phyloP scores from a whole-genome alignment of 1,140 invertebrate genomes.

The Drosophila lacertosa region DNA sequence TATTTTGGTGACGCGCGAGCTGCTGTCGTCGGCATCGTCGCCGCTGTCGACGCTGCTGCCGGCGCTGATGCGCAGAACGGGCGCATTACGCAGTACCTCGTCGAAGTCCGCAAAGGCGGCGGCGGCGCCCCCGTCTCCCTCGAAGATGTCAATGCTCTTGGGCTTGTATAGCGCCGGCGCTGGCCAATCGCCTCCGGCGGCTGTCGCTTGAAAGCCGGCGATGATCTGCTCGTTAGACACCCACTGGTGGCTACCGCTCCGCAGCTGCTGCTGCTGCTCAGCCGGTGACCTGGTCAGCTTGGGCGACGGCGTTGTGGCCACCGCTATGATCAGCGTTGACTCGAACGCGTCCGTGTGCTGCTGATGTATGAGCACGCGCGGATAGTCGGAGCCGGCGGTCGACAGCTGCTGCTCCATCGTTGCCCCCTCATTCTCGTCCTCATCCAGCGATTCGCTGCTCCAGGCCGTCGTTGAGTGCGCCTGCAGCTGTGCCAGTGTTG shows the following conservation, averaged over 20 bases:
- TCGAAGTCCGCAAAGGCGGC: slow-evolving; percentile 80
- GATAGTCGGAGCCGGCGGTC: slow-evolving; percentile 45
- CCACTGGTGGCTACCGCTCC: slow-evolving; percentile 40
- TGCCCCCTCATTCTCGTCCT: slow-evolving; percentile 57
- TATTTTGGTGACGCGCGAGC: slow-evolving; percentile 67
- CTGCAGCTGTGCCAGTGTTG: slow-evolving; percentile 54
- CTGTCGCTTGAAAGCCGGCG: slow-evolving; percentile 50
- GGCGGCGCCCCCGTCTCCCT: slow-evolving; percentile 38
- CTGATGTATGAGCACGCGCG: slow-evolving; percentile 78
- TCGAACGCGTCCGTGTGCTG: slow-evolving; percentile 75
- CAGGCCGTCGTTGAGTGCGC: slow-evolving; percentile 53
- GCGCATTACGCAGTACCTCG: slow-evolving; percentile 72
- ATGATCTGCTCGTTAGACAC: slow-evolving; percentile 71
- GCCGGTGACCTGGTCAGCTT: not conserved
- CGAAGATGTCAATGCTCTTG: slow-evolving; percentile 83
- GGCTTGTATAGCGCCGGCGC: slow-evolving; percentile 62
- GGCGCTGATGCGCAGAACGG: slow-evolving; percentile 61
- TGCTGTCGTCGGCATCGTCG: slow-evolving; percentile 60
- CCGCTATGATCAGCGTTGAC: slow-evolving; percentile 78
- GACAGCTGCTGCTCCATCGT: slow-evolving; percentile 11
- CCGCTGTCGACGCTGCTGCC: slow-evolving; percentile 41
- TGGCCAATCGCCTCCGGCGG: slow-evolving; percentile 35
- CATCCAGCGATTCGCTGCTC: slow-evolving; percentile 69
- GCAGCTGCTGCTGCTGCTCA: not conserved
- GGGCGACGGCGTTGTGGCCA: slow-evolving; percentile 50